A percentile compares a stretch with the other conserved stretches of the same genome.
Conservation (phyloP, 2,888 invertebrate genomes). For the Habrosyne pyritoides region DNA sequence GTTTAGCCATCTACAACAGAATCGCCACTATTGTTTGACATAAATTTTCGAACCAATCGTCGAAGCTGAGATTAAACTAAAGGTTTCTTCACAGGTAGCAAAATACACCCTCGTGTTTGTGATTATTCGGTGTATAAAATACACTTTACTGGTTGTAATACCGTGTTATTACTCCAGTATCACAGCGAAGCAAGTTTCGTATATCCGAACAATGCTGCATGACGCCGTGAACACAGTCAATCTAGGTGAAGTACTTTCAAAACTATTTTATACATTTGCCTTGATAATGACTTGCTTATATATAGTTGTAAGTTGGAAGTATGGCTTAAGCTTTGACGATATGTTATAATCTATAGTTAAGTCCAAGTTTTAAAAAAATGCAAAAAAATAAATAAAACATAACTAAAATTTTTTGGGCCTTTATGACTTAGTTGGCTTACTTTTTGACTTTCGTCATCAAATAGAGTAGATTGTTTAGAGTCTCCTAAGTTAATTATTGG, state of each 20-base stretch:
- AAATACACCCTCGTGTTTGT: slow-evolving; percentile 38
- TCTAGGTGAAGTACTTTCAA: slow-evolving; percentile 41
- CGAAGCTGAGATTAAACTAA: background rate
- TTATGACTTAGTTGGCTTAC: too few species aligned
- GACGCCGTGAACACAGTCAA: slow-evolving; percentile 56
- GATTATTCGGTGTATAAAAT: slow-evolving; percentile 51
- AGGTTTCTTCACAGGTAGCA: slow-evolving; percentile 29
- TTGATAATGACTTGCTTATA: background rate
- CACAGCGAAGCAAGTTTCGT: slow-evolving; percentile 51
- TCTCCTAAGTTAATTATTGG: too few species aligned
- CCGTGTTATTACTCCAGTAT: slow-evolving; percentile 63
- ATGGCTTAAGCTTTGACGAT: background rate
- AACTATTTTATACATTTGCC: background rate
- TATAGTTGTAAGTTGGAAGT: background rate
- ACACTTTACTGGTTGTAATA: slow-evolving; percentile 51
- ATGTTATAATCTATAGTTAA: background rate
- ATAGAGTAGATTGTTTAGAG: too few species aligned
- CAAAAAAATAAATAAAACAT: too few species aligned
- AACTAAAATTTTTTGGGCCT: too few species aligned
- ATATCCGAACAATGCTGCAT: slow-evolving; percentile 58
- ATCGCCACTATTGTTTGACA: background rate
- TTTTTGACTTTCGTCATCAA: too few species aligned
- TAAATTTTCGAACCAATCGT: background rate
- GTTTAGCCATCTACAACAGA: too few species aligned
- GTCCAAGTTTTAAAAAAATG: too few species aligned